Base-by-base conservation (phyloP, 2,797 vertebrate species). In the Sparus aurata region DNA sequence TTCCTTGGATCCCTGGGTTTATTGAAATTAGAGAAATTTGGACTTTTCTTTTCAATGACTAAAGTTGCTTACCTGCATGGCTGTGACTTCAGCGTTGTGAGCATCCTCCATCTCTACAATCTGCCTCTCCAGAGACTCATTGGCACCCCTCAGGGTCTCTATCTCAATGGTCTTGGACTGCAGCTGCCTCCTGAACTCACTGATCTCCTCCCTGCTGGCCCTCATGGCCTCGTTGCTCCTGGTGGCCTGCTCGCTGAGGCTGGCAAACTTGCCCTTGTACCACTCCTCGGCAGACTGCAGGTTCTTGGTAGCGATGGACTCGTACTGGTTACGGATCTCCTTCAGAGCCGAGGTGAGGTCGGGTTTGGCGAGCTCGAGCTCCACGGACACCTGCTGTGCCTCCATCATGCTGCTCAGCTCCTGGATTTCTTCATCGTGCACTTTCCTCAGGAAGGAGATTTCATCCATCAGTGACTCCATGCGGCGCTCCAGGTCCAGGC, bases 271-370 rank as follows among this genome's bases (percentile, higher is more conserved):
- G 80, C 95, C 90, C 86, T 97, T 97, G 95, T 98, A 98, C 97
- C 98, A 98, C 77, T 97, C 97, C 80, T 98, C 97, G 1, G 97
- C 97, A 0, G 97, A 97, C 84, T 98, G 97, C 90, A 97, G 91
- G 91, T 98, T 98, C 84, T 97, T 96, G 67, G 96, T 96, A 41
- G 97, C 96, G 86, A 99, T 94, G 45, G 88, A 94, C 91, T 98
- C 97, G 63, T 98, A 98, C 90, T 98, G 97, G 50, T 91, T 93
- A 38, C 97, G 96, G 81, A 99, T 97, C 92, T 98, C 98, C 76
- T 97, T 95, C 70, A 99, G 93, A 0, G 97, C 97, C 0, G 97
- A 96, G 34, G 94, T 97, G 75, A 97, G 95, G 79, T 97, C 97
- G 0, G 97, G 96, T 18, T 96, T 96, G 75, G 96, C 64, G 45